Evolutionary conservation across 1,140 invertebrate genomes (phyloP).

Genomic region (Plectrocnemia conspersa): DNA sequence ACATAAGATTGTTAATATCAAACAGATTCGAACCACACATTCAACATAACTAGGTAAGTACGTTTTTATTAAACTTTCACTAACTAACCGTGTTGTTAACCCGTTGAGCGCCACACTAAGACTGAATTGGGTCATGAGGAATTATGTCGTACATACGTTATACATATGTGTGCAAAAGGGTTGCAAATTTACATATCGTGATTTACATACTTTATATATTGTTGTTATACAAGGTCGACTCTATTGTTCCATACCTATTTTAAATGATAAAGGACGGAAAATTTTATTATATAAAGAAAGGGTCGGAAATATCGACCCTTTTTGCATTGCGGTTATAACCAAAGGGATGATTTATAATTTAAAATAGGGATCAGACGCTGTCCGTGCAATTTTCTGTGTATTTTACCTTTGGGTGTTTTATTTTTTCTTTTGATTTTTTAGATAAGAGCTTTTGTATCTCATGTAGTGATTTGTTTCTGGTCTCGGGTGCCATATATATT

Average conservation of each 20-base stretch:
- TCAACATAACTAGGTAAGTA: too few relatives aligned
- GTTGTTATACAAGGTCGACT: conserved; percentile 13
- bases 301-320: not conserved
- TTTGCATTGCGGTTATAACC: conserved; percentile 2
- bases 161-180: conserved; percentile 28
- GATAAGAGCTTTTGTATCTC: conserved; percentile 32
- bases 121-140: too few relatives aligned
- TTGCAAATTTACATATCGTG: conserved; percentile 35
- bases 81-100: too few relatives aligned
- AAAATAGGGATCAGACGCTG: conserved; percentile 24
- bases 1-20: too few relatives aligned
- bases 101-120: too few relatives aligned
- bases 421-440: conserved; percentile 14
- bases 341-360: conserved; percentile 24
- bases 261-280: conserved; percentile 28
- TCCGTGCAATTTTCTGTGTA: too few relatives aligned
- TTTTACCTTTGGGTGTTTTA: conserved; percentile 8
- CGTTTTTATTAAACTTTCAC: too few relatives aligned
- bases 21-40: too few relatives aligned
- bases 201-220: conserved; percentile 30
- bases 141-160: too few relatives aligned
- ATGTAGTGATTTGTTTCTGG: conserved; percentile 27
- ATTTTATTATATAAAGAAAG: conserved; percentile 1
- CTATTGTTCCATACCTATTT: conserved; percentile 32
- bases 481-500: conserved; percentile 29